Percentiles rank a stretch among this genome's conserved stretches.
Conservation (phyloP, 2,113 vertebrate genomes). For the Pelecanus crispus region DNA sequence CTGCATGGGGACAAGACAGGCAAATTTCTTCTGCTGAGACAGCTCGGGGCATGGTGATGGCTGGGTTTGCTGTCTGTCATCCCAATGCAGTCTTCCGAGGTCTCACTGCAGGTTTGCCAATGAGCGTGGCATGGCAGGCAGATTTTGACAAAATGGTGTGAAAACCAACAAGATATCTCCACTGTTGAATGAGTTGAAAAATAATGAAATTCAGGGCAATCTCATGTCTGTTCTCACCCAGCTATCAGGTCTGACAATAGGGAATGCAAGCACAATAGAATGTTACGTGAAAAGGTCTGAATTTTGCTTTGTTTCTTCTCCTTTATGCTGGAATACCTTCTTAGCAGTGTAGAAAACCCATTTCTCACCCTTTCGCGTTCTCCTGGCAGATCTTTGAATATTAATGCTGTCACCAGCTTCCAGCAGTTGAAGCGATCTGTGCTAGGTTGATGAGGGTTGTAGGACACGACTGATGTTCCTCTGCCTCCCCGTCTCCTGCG, state of each 20-base stretch:
- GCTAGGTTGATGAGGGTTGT: not conserved
- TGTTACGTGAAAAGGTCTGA: not conserved
- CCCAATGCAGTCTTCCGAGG: fast-evolving
- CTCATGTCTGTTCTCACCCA: not conserved
- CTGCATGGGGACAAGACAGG: not conserved
- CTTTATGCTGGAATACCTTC: not conserved
- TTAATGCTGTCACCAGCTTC: not conserved
- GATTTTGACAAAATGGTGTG: not conserved
- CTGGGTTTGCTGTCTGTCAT: not conserved
- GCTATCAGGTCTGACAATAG: not conserved
- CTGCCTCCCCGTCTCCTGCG: not conserved
- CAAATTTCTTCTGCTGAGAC: not conserved
- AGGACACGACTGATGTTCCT: not conserved
- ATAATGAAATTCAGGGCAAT: not conserved
- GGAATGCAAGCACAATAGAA: not conserved
- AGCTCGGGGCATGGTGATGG: fast-evolving
- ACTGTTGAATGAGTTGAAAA: not conserved
- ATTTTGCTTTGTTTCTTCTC: not conserved
- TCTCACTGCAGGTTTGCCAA: not conserved
- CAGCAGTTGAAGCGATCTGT: not conserved
- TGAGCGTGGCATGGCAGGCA: not conserved
- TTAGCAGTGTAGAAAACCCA: not conserved
- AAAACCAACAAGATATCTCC: not conserved
- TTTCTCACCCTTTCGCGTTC: not conserved
- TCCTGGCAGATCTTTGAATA: not conserved